Evolutionary conservation across 1,140 invertebrate species (phyloP).

Genomic region (Globodera ellingtonae): DNA sequence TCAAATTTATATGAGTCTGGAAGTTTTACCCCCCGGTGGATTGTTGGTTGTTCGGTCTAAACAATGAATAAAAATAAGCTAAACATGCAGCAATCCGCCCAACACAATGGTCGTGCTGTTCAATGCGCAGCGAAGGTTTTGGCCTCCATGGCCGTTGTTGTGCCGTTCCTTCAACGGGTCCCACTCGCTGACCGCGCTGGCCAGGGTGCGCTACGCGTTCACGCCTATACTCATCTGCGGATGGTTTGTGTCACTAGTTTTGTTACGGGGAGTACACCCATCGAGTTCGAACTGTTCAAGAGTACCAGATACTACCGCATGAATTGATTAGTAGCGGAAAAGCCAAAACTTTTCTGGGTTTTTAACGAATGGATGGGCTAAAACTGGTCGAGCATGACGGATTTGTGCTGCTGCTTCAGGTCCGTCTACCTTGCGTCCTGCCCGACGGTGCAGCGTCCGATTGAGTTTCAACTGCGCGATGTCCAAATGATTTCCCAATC

Average conservation of each 20-base stretch:
- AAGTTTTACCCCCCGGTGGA: neutral
- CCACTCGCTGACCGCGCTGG: constrained; percentile 22
- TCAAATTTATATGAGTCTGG: too few relatives aligned
- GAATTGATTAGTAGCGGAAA: too few relatives aligned
- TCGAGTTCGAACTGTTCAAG: too few relatives aligned
- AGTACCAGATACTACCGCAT: too few relatives aligned
- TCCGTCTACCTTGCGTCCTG: constrained; percentile 46
- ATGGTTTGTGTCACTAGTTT: too few relatives aligned
- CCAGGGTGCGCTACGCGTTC: constrained; percentile 44
- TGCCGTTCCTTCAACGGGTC: constrained; percentile 45
- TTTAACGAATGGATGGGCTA: too few relatives aligned
- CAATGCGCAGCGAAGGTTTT: constrained; percentile 54
- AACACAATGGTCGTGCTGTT: constrained; percentile 60
- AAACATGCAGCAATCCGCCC: constrained; percentile 45
- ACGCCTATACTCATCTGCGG: constrained; percentile 54
- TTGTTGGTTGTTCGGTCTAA: too few relatives aligned
- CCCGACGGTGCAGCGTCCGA: constrained; percentile 44
- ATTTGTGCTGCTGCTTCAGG: neutral
- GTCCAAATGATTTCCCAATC: constrained; percentile 37
- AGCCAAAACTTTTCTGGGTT: too few relatives aligned
- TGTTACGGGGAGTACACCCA: too few relatives aligned
- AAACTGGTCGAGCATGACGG: too few relatives aligned
- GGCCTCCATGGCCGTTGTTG: constrained; percentile 53
- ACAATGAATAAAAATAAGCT: neutral
- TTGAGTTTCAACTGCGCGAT: constrained; percentile 36